Evolutionary conservation across 2,888 invertebrate species (phyloP).

Genomic region (Spodoptera exigua): DNA sequence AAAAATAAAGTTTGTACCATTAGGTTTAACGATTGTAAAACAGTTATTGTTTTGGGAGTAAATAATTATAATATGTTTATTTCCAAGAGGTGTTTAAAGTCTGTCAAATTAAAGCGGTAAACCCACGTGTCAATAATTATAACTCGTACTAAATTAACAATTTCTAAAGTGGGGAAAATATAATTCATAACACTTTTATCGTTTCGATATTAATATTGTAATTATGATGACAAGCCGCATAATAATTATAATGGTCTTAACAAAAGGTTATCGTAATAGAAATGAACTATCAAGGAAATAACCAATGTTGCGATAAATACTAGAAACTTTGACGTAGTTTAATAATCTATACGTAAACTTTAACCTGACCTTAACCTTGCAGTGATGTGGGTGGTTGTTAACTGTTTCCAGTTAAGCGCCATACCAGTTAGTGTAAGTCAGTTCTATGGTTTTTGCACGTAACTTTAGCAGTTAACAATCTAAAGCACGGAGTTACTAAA

Average conservation of each 20-base stretch:
- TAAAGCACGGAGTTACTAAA: conserved; percentile 4
- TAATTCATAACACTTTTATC: no score
- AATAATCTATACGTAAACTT: conserved; percentile 17
- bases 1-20: not conserved
- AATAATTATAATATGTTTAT: no score
- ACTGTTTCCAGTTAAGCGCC: conserved; percentile 26
- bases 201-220: no score
- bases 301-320: conserved; percentile 12
- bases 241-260: conserved; percentile 1
- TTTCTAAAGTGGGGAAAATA: no score
- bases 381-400: conserved; percentile 41
- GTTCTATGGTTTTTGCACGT: not conserved
- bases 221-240: not conserved
- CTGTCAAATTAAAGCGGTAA: no score
- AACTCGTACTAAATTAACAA: no score
- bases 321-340: conserved; percentile 5
- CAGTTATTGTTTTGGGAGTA: no score
- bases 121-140: no score
- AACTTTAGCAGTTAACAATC: conserved; percentile 17
- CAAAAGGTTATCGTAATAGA: conserved; percentile 31
- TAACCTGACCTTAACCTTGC: conserved; percentile 39
- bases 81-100: no score
- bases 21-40: not conserved
- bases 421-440: conserved; percentile 20
- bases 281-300: conserved; percentile 29